Conservation (phyloP, 2,888 invertebrate genomes). For the Scaptomyza parva region DNA sequence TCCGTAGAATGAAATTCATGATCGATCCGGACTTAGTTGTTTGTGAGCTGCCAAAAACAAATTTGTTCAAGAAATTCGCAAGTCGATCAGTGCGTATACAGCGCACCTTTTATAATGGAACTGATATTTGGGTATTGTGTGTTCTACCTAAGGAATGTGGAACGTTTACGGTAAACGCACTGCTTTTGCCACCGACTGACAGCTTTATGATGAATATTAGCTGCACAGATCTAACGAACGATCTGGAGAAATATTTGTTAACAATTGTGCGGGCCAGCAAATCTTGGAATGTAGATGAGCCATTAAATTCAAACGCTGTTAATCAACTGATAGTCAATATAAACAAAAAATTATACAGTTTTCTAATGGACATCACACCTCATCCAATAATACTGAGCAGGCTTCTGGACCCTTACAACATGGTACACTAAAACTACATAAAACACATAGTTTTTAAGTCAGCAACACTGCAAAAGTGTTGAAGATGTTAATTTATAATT, state of each 20-base stretch:
- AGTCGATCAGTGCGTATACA: slow-evolving; percentile 42
- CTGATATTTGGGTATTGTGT: slow-evolving; percentile 4
- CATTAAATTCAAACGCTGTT: not conserved
- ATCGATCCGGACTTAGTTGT: not conserved
- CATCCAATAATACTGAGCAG: not conserved
- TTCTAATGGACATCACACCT: not conserved
- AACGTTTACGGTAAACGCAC: slow-evolving; percentile 7
- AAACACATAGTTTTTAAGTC: no score
- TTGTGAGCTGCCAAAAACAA: not conserved
- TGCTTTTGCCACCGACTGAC: not conserved
- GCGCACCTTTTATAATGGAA: slow-evolving; percentile 1
- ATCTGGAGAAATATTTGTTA: slow-evolving; percentile 10
- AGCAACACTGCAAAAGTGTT: no score
- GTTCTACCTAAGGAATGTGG: not conserved
- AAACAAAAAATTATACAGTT: not conserved
- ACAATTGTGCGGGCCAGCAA: slow-evolving; percentile 29
- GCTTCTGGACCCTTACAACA: not conserved
- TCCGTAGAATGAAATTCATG: not conserved
- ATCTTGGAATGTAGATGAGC: not conserved
- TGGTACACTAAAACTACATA: not conserved
- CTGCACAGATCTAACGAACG: not conserved
- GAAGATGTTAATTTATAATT: no score
- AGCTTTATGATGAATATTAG: not conserved
- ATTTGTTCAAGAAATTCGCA: not conserved
- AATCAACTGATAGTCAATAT: not conserved